Evolutionary conservation across 2,888 invertebrate genomes (phyloP).

Genomic region (Lamellibrachia columna): DNA sequence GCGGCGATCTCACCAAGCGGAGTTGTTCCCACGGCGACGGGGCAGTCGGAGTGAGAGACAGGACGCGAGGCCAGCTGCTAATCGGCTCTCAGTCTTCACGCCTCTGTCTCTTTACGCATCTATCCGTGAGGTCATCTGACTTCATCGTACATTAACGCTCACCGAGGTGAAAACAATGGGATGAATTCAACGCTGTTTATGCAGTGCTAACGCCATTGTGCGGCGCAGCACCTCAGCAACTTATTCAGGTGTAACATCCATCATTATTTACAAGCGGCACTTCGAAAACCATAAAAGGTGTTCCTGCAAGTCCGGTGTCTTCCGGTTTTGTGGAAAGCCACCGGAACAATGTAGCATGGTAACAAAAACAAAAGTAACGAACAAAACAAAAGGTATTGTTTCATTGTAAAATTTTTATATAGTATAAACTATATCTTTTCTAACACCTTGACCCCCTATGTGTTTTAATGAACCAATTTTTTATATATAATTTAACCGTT

Average conservation of each 20-base stretch:
- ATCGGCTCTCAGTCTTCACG: conserved; percentile 8
- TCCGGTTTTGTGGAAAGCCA: neutral
- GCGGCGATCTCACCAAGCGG: neutral
- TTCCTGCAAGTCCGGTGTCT: neutral
- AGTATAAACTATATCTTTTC: too few species aligned
- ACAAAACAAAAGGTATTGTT: neutral
- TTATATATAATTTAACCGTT: too few species aligned
- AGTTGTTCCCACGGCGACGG: neutral
- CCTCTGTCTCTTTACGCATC: neutral
- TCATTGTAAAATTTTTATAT: too few species aligned
- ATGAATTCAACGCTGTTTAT: neutral
- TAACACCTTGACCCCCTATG: too few species aligned
- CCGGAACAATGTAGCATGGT: neutral
- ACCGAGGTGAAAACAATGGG: neutral
- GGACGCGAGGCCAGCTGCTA: neutral
- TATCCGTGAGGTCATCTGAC: conserved; percentile 3
- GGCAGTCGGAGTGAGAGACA: neutral
- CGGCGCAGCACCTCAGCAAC: neutral
- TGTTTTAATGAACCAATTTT: too few species aligned
- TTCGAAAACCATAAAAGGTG: neutral
- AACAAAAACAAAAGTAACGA: neutral
- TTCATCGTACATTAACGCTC: conserved; percentile 2
- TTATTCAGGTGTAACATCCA: neutral
- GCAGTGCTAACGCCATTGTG: conserved; percentile 16
- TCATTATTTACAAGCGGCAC: conserved; percentile 12